These are phyloP conservation scores for Drosophila dives DNA, from an alignment of 2,888 invertebrate species.

Conservation along the genomic window DNA sequence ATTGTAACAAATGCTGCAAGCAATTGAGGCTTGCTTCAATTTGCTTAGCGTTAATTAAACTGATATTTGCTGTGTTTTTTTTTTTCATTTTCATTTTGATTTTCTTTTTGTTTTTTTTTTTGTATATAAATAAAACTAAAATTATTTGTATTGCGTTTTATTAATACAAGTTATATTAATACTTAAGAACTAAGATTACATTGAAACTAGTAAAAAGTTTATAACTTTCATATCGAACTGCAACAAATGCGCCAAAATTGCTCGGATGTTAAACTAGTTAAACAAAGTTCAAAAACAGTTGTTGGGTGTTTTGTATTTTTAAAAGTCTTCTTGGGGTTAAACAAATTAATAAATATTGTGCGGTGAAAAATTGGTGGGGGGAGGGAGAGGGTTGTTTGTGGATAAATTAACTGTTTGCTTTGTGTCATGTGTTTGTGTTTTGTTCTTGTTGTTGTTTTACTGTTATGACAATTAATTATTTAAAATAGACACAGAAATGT, in stretches of 20 bases:
- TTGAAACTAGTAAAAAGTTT: slow-evolving; percentile 70
- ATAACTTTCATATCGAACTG: slow-evolving; percentile 52
- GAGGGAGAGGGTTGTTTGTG: slow-evolving; percentile 7
- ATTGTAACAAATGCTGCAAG: slow-evolving; percentile 73
- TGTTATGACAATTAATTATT: slow-evolving; percentile 68
- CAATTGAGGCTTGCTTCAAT: slow-evolving; percentile 52
- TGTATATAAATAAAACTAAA: slow-evolving; percentile 73
- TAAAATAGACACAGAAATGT: slow-evolving; percentile 76
- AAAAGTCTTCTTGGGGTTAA: slow-evolving; percentile 42
- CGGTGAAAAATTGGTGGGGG: slow-evolving; percentile 1
- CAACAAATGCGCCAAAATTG: slow-evolving; percentile 49
- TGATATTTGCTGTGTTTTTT: slow-evolving; percentile 37
- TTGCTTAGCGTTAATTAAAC: slow-evolving; percentile 68
- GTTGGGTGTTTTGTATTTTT: slow-evolving; percentile 36
- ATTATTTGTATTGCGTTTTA: slow-evolving; percentile 76
- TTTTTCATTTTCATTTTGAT: neutral
- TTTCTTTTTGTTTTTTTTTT: slow-evolving; percentile 9
- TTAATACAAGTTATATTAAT: slow-evolving; percentile 71
- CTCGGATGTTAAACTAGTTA: slow-evolving; percentile 44
- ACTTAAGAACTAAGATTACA: slow-evolving; percentile 65
- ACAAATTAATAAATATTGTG: slow-evolving; percentile 53
- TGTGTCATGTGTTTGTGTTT: slow-evolving; percentile 21
- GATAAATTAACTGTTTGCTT: slow-evolving; percentile 28
- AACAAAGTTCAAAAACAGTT: slow-evolving; percentile 24
- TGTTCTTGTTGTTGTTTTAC: slow-evolving; percentile 24